A percentile compares a stretch with the other conserved stretches of the same genome.
Conservation (phyloP, 1,140 invertebrate species). For the Bombus huntii region DNA sequence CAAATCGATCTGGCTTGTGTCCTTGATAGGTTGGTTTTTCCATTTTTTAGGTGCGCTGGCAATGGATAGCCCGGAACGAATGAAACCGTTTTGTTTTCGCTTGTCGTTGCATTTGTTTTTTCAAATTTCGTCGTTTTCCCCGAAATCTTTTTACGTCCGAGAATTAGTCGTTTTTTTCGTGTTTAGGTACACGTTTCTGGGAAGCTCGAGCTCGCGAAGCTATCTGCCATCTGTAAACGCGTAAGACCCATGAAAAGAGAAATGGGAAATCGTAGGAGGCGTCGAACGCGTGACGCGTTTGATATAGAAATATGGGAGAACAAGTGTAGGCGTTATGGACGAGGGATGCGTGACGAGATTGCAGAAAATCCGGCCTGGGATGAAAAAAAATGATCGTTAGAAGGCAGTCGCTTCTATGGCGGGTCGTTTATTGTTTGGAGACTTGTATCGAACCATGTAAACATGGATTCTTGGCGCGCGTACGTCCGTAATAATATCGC, state of each 20-base stretch:
- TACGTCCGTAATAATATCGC: conserved; percentile 8
- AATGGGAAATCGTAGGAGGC: neutral
- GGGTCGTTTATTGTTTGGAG: neutral
- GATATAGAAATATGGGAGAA: neutral
- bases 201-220: too few relatives aligned
- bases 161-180: too few relatives aligned
- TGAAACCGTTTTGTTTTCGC: conserved; percentile 1
- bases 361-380: neutral
- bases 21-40: conserved; percentile 3
- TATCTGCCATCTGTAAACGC: too few relatives aligned
- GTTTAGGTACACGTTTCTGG: too few relatives aligned
- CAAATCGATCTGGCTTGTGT: conserved; percentile 27
- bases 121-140: neutral
- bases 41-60: neutral
- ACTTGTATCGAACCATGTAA: neutral
- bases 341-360: neutral
- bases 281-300: neutral
- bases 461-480: conserved; percentile 1
- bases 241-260: neutral
- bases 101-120: conserved; percentile 14
- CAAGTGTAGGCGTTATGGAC: neutral
- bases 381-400: neutral
- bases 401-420: too few relatives aligned
- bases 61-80: neutral
- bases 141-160: neutral